These are phyloP conservation scores for Scolopax rusticola DNA, from an alignment of 2,797 vertebrate genomes.

Conservation along the genomic window DNA sequence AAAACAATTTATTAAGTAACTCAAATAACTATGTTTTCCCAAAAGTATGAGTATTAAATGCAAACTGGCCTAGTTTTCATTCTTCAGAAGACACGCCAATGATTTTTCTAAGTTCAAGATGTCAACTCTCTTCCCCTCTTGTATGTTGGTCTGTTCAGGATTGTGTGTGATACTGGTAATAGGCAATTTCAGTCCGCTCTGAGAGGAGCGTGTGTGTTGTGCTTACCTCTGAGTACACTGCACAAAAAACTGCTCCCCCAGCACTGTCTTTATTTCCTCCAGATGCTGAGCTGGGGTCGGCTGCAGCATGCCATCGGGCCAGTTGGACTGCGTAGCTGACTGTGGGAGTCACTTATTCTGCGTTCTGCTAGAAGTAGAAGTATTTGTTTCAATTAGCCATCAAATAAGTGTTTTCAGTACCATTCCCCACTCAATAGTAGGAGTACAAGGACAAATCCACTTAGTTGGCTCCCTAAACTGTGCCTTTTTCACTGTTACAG, in stretches of 20 bases:
- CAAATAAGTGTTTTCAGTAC: background rate
- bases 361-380: constrained; percentile 42
- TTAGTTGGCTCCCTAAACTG: background rate
- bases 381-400: constrained; percentile 28
- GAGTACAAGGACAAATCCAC: background rate
- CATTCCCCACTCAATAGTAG: background rate
- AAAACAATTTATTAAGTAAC: background rate
- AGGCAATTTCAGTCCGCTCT: background rate
- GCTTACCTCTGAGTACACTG: constrained; percentile 74
- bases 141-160: background rate
- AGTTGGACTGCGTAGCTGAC: constrained; percentile 41
- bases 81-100: background rate
- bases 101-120: background rate
- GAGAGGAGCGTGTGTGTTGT: background rate
- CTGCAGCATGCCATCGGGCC: constrained; percentile 80
- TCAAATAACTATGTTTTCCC: background rate
- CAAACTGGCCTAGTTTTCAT: background rate
- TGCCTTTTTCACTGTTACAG: background rate
- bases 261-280: constrained; percentile 75
- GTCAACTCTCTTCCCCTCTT: background rate
- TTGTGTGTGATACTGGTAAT: background rate
- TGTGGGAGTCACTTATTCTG: constrained; percentile 35
- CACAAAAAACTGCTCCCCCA: constrained; percentile 72
- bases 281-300: constrained; percentile 70
- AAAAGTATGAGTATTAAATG: background rate